Percentiles rank a stretch among this genome's conserved stretches.
These are phyloP conservation scores for Propsilocerus akamusi DNA, from an alignment of 1,140 invertebrate species.

Conservation along the genomic window DNA sequence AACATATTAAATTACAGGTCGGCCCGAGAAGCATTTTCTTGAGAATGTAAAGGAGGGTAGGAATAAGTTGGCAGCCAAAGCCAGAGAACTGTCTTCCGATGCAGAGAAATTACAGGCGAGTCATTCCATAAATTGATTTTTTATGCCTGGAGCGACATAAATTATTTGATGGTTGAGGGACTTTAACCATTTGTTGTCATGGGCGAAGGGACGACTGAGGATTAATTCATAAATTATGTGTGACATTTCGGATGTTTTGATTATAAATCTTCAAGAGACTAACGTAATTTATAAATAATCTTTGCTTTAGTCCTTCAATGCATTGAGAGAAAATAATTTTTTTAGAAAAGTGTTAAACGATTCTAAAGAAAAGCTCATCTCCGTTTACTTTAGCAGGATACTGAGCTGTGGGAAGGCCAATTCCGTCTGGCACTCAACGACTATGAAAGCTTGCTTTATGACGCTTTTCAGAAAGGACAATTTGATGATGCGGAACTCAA, in stretches of 20 bases:
- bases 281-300: too few relatives aligned
- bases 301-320: too few relatives aligned
- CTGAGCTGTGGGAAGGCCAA: neutral
- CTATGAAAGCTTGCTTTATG: neutral
- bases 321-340: too few relatives aligned
- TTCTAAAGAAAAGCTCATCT: neutral
- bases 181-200: too few relatives aligned
- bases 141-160: neutral
- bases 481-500: conserved; percentile 12
- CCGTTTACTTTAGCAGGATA: neutral
- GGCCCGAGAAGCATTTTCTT: neutral
- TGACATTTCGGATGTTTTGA: too few relatives aligned
- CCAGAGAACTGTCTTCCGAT: neutral
- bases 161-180: neutral
- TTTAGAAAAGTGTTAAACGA: neutral
- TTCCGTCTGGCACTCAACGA: neutral
- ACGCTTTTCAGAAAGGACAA: neutral
- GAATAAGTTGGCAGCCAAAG: neutral
- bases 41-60: neutral
- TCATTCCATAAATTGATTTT: neutral
- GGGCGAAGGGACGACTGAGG: too few relatives aligned
- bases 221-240: too few relatives aligned
- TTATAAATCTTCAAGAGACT: too few relatives aligned
- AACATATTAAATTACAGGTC: neutral
- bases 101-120: neutral